phyloP scores from a whole-genome alignment of 37 sponge, comb jelly and placozoan species.

The Spongilla lacustris region DNA sequence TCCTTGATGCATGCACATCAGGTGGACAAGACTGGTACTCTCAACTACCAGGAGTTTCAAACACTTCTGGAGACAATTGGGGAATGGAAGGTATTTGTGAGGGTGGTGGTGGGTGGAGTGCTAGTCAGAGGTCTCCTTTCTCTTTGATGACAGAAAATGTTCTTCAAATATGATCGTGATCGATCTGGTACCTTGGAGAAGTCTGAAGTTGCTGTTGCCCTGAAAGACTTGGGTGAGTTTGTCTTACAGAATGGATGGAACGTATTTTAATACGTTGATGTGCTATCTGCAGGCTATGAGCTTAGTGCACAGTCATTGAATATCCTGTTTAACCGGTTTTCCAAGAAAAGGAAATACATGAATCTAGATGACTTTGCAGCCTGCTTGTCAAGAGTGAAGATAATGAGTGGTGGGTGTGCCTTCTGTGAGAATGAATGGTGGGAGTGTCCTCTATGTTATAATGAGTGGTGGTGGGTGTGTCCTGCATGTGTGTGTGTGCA shows the following conservation, averaged over 20 bases:
- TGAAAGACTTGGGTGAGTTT: constrained; percentile 51
- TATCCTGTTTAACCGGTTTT: constrained; percentile 71
- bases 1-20: neutral
- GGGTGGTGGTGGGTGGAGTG: neutral
- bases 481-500: too few species aligned
- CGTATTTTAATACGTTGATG: too few species aligned
- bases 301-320: constrained; percentile 25
- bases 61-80: constrained; percentile 58
- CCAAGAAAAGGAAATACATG: constrained; percentile 68
- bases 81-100: constrained; percentile 69
- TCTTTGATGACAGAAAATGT: constrained; percentile 48
- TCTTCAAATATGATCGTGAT: constrained; percentile 64
- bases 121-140: neutral
- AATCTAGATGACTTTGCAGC: constrained; percentile 74
- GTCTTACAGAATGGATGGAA: too few species aligned
- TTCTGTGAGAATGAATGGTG: too few species aligned
- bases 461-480: too few species aligned
- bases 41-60: constrained; percentile 66
- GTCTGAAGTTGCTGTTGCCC: constrained; percentile 34
- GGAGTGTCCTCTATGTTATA: too few species aligned
- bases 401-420: constrained; percentile 54
- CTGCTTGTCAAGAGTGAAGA: constrained; percentile 71
- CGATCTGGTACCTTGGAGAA: constrained; percentile 81
- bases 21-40: constrained; percentile 71
- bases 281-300: constrained; percentile 45